Conservation (phyloP, 1,140 invertebrate species). For the Papilio glaucus region DNA sequence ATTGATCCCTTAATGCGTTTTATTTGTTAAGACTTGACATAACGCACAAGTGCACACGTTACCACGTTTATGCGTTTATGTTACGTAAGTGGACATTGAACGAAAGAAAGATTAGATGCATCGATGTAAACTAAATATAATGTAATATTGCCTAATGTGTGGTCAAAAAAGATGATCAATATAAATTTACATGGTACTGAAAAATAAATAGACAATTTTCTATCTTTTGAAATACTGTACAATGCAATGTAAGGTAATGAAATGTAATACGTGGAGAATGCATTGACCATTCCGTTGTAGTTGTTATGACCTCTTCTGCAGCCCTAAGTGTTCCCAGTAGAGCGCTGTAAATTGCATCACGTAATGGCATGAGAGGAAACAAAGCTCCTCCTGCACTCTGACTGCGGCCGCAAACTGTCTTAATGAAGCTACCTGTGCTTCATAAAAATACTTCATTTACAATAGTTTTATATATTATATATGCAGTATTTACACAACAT, state of each 20-base stretch:
- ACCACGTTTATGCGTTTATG: constrained; percentile 26
- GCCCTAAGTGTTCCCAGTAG: constrained; percentile 45
- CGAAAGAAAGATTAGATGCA: no score
- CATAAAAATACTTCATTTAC: background rate
- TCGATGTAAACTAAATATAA: no score
- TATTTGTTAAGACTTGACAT: constrained; percentile 66
- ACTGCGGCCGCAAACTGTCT: background rate
- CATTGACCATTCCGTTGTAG: constrained; percentile 51
- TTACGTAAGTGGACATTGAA: no score
- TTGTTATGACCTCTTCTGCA: constrained; percentile 54
- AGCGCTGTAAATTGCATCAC: constrained; percentile 46
- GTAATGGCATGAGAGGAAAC: constrained; percentile 49
- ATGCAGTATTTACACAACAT: no score
- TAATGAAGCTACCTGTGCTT: constrained; percentile 29
- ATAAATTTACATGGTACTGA: no score
- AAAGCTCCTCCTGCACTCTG: constrained; percentile 36
- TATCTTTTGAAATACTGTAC: constrained; percentile 19
- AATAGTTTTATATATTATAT: no score
- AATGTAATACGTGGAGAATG: constrained; percentile 40
- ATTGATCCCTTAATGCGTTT: constrained; percentile 74
- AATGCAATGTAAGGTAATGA: background rate
- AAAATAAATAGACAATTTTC: no score
- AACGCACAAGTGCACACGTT: constrained; percentile 28
- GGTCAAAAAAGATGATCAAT: no score
- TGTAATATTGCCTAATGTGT: no score